Percentiles rank a stretch among this genome's conserved stretches.
These are phyloP conservation scores for Drosophila littoralis DNA, from an alignment of 1,140 invertebrate species.

Conservation along the genomic window DNA sequence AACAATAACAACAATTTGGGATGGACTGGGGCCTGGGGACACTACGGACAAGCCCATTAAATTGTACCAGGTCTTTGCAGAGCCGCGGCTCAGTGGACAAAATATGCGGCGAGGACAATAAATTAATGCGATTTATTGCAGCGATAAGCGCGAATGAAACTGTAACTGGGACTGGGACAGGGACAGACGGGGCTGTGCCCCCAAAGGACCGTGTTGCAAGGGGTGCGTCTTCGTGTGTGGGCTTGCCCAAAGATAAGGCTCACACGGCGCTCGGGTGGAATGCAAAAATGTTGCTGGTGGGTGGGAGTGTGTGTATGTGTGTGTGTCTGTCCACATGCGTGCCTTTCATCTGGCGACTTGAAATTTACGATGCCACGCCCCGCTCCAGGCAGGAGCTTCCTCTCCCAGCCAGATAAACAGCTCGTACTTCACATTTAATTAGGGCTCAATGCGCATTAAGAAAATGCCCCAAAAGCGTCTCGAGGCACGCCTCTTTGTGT, in stretches of 20 bases:
- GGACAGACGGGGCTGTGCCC: slow-evolving; percentile 6
- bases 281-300: slow-evolving; percentile 64
- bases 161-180: slow-evolving; percentile 34
- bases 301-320: neutral
- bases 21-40: neutral
- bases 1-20: slow-evolving; percentile 61
- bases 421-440: slow-evolving; percentile 68
- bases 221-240: slow-evolving; percentile 59
- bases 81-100: slow-evolving; percentile 47
- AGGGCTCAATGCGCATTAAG: slow-evolving; percentile 72
- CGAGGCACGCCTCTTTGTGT: slow-evolving; percentile 64
- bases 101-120: slow-evolving; percentile 82
- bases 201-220: slow-evolving; percentile 41
- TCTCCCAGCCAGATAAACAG: slow-evolving; percentile 51
- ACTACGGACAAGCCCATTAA: slow-evolving; percentile 67
- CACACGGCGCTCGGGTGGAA: slow-evolving; percentile 37
- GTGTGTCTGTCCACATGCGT: slow-evolving; percentile 24
- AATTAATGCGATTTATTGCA: slow-evolving; percentile 84
- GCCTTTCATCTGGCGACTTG: slow-evolving; percentile 41
- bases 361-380: slow-evolving; percentile 62
- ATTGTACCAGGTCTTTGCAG: slow-evolving; percentile 30
- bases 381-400: slow-evolving; percentile 11
- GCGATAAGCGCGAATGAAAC: slow-evolving; percentile 69
- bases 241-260: slow-evolving; percentile 68
- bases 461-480: slow-evolving; percentile 66